These are phyloP conservation scores for Myiotriccus ornatus DNA, from an alignment of 2,797 vertebrate genomes.

Conservation along the genomic window DNA sequence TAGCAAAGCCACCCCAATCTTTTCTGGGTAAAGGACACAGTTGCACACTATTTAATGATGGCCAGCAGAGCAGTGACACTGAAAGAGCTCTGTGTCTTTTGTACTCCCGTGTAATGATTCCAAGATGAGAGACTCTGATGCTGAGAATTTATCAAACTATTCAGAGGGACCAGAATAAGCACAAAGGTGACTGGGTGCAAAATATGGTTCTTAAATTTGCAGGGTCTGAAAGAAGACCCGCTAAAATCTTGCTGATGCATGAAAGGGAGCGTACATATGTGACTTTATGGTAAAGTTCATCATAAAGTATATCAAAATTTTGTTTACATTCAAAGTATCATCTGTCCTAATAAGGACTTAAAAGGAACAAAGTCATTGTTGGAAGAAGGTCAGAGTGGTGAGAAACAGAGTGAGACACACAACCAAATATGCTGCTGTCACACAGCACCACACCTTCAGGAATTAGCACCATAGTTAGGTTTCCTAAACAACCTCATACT, in stretches of 20 bases:
- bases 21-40: not conserved
- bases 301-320: not conserved
- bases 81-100: not conserved
- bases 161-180: not conserved
- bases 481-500: not conserved
- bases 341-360: not conserved
- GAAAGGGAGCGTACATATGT: not conserved
- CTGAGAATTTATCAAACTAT: not conserved
- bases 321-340: not conserved
- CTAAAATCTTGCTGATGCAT: not conserved
- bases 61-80: fast-evolving
- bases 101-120: not conserved
- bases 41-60: not conserved
- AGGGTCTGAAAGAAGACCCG: not conserved
- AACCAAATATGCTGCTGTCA: not conserved
- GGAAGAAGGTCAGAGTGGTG: not conserved
- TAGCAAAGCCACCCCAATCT: not conserved
- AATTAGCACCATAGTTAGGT: not conserved
- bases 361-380: not conserved
- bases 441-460: not conserved
- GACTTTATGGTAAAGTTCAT: not conserved
- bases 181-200: not conserved
- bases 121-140: not conserved
- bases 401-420: not conserved
- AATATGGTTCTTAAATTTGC: not conserved